phyloP scores from a whole-genome alignment of 2,888 invertebrate species.

The Orthosia cruda region DNA sequence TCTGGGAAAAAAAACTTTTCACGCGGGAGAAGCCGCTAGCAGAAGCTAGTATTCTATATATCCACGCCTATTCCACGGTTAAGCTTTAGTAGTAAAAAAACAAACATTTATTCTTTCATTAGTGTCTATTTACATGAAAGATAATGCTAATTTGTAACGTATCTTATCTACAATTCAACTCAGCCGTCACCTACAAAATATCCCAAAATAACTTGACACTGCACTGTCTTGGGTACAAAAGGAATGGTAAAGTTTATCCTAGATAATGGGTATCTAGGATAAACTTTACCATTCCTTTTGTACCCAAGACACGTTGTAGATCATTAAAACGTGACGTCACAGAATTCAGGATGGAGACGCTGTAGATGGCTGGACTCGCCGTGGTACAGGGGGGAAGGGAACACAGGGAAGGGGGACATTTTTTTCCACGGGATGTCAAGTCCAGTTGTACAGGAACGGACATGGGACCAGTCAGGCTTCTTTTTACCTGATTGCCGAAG shows the following conservation, averaged over 20 bases:
- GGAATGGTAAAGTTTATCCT: too few species aligned
- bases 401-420: slow-evolving; percentile 41
- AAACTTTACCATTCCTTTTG: slow-evolving; percentile 32
- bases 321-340: slow-evolving; percentile 50
- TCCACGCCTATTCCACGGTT: too few species aligned
- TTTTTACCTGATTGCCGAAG: neutral
- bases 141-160: neutral
- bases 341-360: slow-evolving; percentile 31
- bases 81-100: too few species aligned
- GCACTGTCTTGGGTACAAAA: too few species aligned
- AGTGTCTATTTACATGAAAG: too few species aligned
- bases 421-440: slow-evolving; percentile 65
- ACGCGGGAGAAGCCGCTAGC: too few species aligned
- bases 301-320: slow-evolving; percentile 50
- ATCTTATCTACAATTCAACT: neutral
- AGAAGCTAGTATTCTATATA: too few species aligned
- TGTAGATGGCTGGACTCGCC: slow-evolving; percentile 29
- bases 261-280: slow-evolving; percentile 18
- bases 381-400: slow-evolving; percentile 15
- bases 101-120: too few species aligned
- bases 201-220: slow-evolving; percentile 38
- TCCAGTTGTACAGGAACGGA: slow-evolving; percentile 62
- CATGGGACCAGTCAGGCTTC: neutral
- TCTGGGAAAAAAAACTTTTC: too few species aligned
- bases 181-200: slow-evolving; percentile 7